A percentile compares a stretch with the other conserved stretches of the same genome.
phyloP scores from a whole-genome alignment of 1,140 invertebrate species.

The Drosophila bocki region DNA sequence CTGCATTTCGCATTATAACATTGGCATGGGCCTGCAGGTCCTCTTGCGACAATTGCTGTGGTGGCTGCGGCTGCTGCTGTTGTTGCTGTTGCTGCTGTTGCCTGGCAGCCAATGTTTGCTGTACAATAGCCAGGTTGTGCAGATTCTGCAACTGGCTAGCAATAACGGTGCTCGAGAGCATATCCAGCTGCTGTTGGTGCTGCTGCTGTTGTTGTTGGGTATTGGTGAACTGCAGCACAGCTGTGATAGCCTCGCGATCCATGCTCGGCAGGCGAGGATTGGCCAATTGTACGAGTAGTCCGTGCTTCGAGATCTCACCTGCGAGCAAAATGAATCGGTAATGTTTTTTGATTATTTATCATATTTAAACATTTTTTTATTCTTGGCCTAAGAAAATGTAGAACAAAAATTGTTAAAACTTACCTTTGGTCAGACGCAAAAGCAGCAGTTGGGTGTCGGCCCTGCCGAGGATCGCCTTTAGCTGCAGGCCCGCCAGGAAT shows the following conservation, averaged over 20 bases:
- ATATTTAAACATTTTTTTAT: too few relatives aligned
- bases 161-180: conserved; percentile 79
- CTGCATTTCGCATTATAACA: conserved; percentile 81
- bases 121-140: conserved; percentile 75
- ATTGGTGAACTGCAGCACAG: conserved; percentile 81
- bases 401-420: background rate
- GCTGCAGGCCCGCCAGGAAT: conserved; percentile 74
- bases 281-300: conserved; percentile 73
- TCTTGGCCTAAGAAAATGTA: too few relatives aligned
- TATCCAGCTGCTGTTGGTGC: conserved; percentile 75
- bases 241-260: conserved; percentile 81
- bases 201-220: conserved; percentile 78
- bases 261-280: conserved; percentile 72
- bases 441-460: conserved; percentile 75
- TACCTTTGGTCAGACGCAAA: conserved; percentile 79
- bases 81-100: conserved; percentile 63
- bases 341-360: too few relatives aligned
- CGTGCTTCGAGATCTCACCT: conserved; percentile 83
- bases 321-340: background rate
- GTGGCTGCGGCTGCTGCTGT: conserved; percentile 39
- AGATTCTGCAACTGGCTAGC: conserved; percentile 79
- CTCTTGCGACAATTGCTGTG: conserved; percentile 69
- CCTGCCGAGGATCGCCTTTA: conserved; percentile 76
- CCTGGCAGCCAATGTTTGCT: conserved; percentile 72
- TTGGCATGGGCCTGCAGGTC: conserved; percentile 80